Evolutionary conservation across 2,888 invertebrate species (phyloP).

Genomic region (Oconnorella tubifera): DNA sequence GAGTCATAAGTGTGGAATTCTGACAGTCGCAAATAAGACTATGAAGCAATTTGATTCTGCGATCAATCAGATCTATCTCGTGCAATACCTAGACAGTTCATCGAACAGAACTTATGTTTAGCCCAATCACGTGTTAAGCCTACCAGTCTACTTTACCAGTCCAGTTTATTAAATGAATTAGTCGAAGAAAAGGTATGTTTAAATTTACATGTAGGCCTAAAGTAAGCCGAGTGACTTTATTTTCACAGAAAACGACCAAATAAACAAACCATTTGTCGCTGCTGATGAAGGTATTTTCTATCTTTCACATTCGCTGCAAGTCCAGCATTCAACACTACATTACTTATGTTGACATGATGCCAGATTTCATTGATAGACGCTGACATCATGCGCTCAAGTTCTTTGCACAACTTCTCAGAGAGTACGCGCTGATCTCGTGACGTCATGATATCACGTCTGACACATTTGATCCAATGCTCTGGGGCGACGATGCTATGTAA

Average conservation of each 20-base stretch:
- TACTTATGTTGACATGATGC: conserved; percentile 2
- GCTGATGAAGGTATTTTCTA: not conserved
- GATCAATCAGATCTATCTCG: not conserved
- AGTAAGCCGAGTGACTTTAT: too few species aligned
- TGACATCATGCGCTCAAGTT: not conserved
- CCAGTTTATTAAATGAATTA: too few species aligned
- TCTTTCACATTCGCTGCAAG: not conserved
- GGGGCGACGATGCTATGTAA: not conserved
- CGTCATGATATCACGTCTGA: not conserved
- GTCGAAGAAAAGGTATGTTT: too few species aligned
- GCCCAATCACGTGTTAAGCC: too few species aligned
- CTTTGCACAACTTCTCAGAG: not conserved
- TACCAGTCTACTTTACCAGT: too few species aligned
- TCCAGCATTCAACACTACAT: not conserved
- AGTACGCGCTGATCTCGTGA: not conserved
- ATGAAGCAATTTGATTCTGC: not conserved
- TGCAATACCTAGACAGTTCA: not conserved
- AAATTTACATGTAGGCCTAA: too few species aligned
- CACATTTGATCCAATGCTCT: not conserved
- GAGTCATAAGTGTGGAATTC: not conserved
- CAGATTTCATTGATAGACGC: conserved; percentile 4
- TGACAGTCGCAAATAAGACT: not conserved
- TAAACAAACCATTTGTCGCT: not conserved
- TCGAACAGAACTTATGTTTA: too few species aligned
- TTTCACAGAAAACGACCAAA: too few species aligned